A percentile compares a stretch with the other conserved stretches of the same genome.
phyloP scores from a whole-genome alignment of 2,797 vertebrate genomes.

The Muscicapa comitata region DNA sequence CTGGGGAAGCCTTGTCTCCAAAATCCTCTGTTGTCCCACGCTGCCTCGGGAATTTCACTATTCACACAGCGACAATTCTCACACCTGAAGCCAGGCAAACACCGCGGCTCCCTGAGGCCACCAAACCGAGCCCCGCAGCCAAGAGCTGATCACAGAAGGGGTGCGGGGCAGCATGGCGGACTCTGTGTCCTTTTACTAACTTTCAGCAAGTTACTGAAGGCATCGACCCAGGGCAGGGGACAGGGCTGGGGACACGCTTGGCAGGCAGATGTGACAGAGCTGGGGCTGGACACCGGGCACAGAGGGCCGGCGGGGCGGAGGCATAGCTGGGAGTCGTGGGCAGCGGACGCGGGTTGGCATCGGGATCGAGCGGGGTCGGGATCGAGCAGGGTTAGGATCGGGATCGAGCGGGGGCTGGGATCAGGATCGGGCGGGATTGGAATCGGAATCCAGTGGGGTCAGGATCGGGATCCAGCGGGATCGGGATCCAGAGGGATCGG shows the following conservation, averaged over 20 bases:
- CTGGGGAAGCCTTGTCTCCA: background rate
- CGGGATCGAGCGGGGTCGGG: background rate
- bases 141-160: background rate
- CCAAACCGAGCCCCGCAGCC: background rate
- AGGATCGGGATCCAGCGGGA: too few relatives aligned
- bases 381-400: background rate
- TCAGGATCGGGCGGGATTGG: too few relatives aligned
- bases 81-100: background rate
- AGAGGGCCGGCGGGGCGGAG: fast-evolving
- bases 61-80: background rate
- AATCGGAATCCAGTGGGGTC: too few relatives aligned
- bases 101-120: background rate
- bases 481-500: too few relatives aligned
- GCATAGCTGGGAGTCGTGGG: fast-evolving
- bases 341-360: background rate
- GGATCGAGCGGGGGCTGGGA: too few relatives aligned
- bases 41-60: background rate
- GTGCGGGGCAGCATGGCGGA: fast-evolving
- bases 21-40: fast-evolving
- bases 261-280: fast-evolving
- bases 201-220: background rate
- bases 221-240: too few relatives aligned
- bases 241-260: background rate
- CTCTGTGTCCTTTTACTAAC: background rate
- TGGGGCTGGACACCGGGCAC: background rate